Percentiles rank a stretch among this genome's conserved stretches.
phyloP scores from a whole-genome alignment of 1,140 invertebrate species.

The Bombus turneri region DNA sequence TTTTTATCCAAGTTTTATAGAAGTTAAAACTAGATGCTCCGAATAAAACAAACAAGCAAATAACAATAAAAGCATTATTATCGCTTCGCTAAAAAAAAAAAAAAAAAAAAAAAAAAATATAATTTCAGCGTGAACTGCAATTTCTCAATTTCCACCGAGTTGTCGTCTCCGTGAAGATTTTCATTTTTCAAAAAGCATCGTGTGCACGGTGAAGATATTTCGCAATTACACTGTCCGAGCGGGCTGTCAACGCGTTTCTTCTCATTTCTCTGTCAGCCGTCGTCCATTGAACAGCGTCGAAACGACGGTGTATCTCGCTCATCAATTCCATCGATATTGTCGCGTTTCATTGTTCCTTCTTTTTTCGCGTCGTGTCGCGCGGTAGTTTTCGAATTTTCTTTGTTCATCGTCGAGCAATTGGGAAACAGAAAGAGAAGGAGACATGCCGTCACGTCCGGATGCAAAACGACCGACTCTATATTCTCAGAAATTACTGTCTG shows the following conservation, averaged over 20 bases:
- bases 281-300: not conserved
- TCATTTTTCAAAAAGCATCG: constrained; percentile 15
- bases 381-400: constrained; percentile 46
- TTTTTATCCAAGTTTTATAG: too few species aligned
- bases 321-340: constrained; percentile 40
- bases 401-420: constrained; percentile 44
- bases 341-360: constrained; percentile 26
- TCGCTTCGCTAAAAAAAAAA: too few species aligned
- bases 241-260: constrained; percentile 29
- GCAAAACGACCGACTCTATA: constrained; percentile 36
- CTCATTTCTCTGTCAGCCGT: constrained; percentile 24
- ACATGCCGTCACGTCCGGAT: not conserved
- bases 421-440: not conserved
- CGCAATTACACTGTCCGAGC: constrained; percentile 27
- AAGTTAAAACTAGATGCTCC: too few species aligned
- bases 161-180: not conserved
- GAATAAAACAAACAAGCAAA: too few species aligned
- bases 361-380: constrained; percentile 19
- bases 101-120: too few species aligned
- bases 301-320: constrained; percentile 16
- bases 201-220: constrained; percentile 9
- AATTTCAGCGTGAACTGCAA: too few species aligned
- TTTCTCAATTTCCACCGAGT: not conserved
- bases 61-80: too few species aligned
- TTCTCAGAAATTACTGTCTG: constrained; percentile 52